Percentiles rank a stretch among this genome's conserved stretches.
Evolutionary conservation across 2,888 invertebrate species (phyloP).

Genomic region (Platycnemis pennipes): DNA sequence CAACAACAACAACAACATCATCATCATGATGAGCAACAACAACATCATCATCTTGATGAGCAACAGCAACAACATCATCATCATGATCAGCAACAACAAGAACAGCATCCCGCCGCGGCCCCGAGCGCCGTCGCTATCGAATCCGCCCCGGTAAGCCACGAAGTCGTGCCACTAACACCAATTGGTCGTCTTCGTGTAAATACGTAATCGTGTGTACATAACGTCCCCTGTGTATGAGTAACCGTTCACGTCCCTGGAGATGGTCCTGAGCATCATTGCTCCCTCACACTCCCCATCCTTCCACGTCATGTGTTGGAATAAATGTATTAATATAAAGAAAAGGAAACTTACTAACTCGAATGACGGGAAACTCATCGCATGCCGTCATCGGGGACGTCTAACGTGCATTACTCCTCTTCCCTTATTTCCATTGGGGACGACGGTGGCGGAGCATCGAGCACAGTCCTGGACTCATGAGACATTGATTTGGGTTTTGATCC

Average conservation of each 20-base stretch:
- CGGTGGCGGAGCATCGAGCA: not conserved
- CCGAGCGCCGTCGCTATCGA: conserved; percentile 29
- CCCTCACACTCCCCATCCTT: not conserved
- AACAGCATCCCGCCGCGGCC: conserved; percentile 51
- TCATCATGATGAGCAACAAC: conserved; percentile 34
- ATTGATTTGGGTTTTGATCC: not conserved
- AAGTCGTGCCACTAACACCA: conserved; percentile 9
- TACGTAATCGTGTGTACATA: conserved; percentile 31
- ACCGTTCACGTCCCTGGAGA: conserved; percentile 25
- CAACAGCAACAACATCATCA: conserved; percentile 69
- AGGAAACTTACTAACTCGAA: conserved; percentile 40
- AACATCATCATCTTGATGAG: not conserved
- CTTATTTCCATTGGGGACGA: not conserved
- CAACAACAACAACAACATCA: conserved; percentile 71
- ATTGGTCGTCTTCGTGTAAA: not conserved
- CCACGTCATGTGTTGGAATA: conserved; percentile 29
- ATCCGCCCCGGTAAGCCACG: conserved; percentile 32
- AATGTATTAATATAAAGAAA: no score
- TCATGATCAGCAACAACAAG: conserved; percentile 69
- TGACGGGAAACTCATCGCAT: not conserved
- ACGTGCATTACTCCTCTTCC: not conserved
- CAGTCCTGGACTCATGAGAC: not conserved
- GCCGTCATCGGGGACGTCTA: not conserved
- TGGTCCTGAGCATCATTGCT: not conserved
- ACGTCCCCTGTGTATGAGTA: not conserved